Percentiles rank a stretch among this genome's conserved stretches.
Conservation (phyloP, 2,797 vertebrate species). For the Nyctibius grandis region DNA sequence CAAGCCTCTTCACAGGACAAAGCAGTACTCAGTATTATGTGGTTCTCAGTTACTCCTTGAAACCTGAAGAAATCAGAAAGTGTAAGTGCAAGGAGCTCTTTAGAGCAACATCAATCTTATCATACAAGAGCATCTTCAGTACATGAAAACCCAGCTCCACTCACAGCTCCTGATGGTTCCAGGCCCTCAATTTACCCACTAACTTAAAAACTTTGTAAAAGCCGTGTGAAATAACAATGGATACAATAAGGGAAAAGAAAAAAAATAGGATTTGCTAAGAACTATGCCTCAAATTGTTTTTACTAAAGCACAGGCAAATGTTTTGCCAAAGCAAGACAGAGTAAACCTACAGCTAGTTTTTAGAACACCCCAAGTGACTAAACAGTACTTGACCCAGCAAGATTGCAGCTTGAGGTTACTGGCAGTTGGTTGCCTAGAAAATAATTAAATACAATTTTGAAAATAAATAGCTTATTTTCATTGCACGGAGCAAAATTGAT, state of each 20-base stretch:
- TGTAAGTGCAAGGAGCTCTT: not conserved
- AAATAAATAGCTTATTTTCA: not conserved
- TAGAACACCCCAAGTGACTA: not conserved
- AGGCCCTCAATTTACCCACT: not conserved
- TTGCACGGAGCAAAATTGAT: not conserved
- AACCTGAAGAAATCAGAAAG: not conserved
- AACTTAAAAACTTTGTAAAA: not conserved
- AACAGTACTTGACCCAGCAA: not conserved
- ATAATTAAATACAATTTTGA: not conserved
- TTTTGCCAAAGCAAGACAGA: not conserved
- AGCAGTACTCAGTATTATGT: not conserved
- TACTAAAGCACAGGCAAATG: not conserved
- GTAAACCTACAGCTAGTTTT: not conserved
- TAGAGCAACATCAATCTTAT: rapidly evolving
- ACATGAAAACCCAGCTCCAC: not conserved
- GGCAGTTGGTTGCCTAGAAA: not conserved
- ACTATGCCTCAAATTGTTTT: not conserved
- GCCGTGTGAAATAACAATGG: not conserved
- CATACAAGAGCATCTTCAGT: not conserved
- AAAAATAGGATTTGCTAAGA: not conserved
- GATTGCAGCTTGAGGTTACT: not conserved
- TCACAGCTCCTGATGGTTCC: not conserved
- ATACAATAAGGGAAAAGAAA: not conserved
- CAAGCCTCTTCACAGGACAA: not conserved
- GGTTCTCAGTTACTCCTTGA: not conserved